These are phyloP conservation scores for Druceiella hillmani DNA, from an alignment of 2,888 invertebrate species.

Conservation along the genomic window DNA sequence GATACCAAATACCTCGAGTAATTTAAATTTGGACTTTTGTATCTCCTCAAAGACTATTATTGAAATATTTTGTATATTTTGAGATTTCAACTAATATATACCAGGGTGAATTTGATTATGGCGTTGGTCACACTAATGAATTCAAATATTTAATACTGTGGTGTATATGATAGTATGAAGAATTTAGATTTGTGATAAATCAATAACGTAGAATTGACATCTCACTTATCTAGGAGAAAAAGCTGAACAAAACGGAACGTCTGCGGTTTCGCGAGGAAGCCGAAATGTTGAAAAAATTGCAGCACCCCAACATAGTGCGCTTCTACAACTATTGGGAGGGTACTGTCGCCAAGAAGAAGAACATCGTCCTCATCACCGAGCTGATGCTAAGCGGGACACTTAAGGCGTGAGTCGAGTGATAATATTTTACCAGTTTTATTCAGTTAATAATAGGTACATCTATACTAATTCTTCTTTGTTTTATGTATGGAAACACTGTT, in stretches of 20 bases:
- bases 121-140: neutral
- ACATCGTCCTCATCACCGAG: constrained; percentile 98
- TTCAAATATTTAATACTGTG: neutral
- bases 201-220: neutral
- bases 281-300: constrained; percentile 97
- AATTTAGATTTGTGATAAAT: constrained; percentile 3
- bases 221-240: constrained; percentile 68
- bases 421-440: no score
- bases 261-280: constrained; percentile 95
- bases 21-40: no score
- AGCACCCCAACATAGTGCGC: constrained; percentile 96
- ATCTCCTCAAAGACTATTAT: no score
- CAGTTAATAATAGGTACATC: no score
- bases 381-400: constrained; percentile 99
- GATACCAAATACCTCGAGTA: no score
- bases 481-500: no score
- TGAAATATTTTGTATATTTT: no score
- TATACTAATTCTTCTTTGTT: no score
- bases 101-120: no score
- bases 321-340: constrained; percentile 99
- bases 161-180: neutral
- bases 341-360: constrained; percentile 85
- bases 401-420: constrained; percentile 91
- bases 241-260: constrained; percentile 92
- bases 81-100: no score